These are phyloP conservation scores for Sebastes minor DNA, from an alignment of 2,797 vertebrate genomes.

Conservation along the genomic window DNA sequence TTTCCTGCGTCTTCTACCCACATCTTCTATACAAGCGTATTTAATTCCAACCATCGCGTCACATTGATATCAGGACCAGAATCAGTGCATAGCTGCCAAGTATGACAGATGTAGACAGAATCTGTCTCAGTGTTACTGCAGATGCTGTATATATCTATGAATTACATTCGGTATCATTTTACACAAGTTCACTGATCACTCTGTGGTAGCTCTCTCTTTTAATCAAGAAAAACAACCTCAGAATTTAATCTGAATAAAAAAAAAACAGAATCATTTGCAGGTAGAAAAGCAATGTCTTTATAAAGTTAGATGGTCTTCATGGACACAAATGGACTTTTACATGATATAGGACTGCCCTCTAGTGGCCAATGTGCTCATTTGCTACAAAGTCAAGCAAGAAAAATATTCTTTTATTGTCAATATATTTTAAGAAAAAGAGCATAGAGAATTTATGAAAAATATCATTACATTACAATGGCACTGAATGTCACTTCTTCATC, in stretches of 20 bases:
- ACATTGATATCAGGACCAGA: constrained; percentile 22
- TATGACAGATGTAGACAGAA: constrained; percentile 23
- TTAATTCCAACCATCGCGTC: constrained; percentile 15
- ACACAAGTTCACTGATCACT: neutral
- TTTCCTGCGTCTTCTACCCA: constrained; percentile 27
- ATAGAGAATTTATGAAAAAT: too few relatives aligned
- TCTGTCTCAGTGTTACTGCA: constrained; percentile 8
- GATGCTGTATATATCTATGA: neutral
- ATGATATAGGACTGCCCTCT: constrained; percentile 69
- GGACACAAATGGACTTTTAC: neutral
- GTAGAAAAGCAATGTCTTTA: neutral
- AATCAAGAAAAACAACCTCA: neutral
- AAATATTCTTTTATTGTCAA: neutral
- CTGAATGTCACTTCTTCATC: neutral
- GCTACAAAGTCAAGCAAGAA: neutral
- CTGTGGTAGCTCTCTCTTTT: neutral
- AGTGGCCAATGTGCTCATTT: constrained; percentile 46
- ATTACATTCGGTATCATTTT: neutral
- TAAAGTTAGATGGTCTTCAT: neutral
- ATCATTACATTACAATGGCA: too few relatives aligned
- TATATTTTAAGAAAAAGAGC: neutral
- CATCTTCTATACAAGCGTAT: constrained; percentile 15
- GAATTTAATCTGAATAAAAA: constrained; percentile 9
- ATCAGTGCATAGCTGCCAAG: constrained; percentile 4
- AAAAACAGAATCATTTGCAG: neutral